A percentile compares a stretch with the other conserved stretches of the same genome.
These are phyloP conservation scores for Istiophorus platypterus DNA, from an alignment of 2,113 vertebrate species.

Conservation along the genomic window DNA sequence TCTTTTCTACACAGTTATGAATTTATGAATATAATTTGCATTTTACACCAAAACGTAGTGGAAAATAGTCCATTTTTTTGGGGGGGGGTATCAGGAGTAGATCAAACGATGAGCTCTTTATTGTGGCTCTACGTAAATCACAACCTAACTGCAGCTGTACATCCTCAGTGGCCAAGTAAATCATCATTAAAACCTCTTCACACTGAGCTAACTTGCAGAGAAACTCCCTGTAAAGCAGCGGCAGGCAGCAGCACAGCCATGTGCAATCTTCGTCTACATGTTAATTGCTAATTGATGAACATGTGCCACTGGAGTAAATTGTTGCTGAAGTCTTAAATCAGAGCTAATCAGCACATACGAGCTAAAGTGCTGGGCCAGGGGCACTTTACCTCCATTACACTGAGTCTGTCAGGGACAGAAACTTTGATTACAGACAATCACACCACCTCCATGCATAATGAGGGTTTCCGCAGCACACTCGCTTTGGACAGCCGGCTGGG, in stretches of 20 bases:
- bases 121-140: neutral
- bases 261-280: neutral
- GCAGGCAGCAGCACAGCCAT: neutral
- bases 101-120: too few species aligned
- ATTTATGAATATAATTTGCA: too few species aligned
- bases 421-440: slow-evolving; percentile 57
- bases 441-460: neutral
- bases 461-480: neutral
- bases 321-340: slow-evolving; percentile 39
- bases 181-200: neutral
- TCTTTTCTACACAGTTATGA: too few species aligned
- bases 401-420: neutral
- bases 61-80: too few species aligned
- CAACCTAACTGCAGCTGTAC: too few species aligned
- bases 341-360: slow-evolving; percentile 38
- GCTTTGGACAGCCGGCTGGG: neutral
- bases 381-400: slow-evolving; percentile 32
- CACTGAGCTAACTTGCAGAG: neutral
- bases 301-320: neutral
- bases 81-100: too few species aligned
- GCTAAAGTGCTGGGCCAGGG: slow-evolving; percentile 19
- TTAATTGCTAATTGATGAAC: slow-evolving; percentile 15
- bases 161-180: neutral
- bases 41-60: too few species aligned
- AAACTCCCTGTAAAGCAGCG: neutral